A percentile compares a stretch with the other conserved stretches of the same genome.
Evolutionary conservation across 2,113 vertebrate genomes (phyloP).

Genomic region (Megaceryle torquata): DNA sequence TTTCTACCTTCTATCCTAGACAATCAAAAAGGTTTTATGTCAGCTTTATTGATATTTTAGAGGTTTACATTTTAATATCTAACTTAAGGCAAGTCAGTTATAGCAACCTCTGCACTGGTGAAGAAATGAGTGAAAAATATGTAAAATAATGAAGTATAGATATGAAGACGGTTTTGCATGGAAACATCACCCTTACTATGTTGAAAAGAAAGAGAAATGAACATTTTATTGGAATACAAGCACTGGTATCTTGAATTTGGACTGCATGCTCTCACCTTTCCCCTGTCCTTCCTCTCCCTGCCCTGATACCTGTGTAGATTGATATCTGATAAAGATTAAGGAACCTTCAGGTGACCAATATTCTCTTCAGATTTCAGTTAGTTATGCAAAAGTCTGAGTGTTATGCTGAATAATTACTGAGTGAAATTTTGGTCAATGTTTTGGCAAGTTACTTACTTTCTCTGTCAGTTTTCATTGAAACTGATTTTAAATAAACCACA

Average conservation of each 20-base stretch:
- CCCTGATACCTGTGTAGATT: background rate
- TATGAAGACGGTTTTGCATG: background rate
- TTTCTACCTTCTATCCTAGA: slow-evolving; percentile 56
- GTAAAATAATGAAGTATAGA: background rate
- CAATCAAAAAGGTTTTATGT: slow-evolving; percentile 49
- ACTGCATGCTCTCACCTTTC: background rate
- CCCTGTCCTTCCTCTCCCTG: background rate
- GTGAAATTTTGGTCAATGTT: background rate
- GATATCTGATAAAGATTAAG: background rate
- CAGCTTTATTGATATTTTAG: slow-evolving; percentile 63
- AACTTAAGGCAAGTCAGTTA: slow-evolving; percentile 28
- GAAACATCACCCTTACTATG: background rate
- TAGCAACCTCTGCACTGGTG: background rate
- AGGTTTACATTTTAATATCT: slow-evolving; percentile 65
- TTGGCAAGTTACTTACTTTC: background rate
- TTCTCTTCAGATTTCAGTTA: background rate
- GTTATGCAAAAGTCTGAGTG: background rate
- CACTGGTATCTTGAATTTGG: background rate
- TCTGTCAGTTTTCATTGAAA: background rate
- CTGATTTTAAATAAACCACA: background rate
- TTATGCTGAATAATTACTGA: background rate
- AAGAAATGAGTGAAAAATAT: background rate
- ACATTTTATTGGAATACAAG: background rate
- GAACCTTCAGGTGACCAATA: background rate
- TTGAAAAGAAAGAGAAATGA: background rate